Evolutionary conservation across 2,888 invertebrate species (phyloP), one percentile per base, ranked within the genome.

Genomic region (Epirrhoe alternata): DNA sequence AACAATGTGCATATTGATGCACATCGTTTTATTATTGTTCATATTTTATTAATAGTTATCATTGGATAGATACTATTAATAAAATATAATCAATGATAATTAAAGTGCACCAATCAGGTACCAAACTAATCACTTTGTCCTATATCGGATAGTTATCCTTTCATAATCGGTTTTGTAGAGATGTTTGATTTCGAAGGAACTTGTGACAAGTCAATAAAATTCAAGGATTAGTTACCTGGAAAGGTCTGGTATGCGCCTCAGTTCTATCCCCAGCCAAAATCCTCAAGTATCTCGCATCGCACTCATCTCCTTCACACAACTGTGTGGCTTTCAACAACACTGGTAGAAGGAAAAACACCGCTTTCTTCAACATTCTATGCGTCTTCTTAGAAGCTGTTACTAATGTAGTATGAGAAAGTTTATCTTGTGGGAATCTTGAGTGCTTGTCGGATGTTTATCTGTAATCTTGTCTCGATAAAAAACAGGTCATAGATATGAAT

Each of bases 181-280:
- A 24, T 24, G 24, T 24, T 24, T 24, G 24, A 24, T 24, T 24
- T 24, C 24, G 24, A 24, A 24, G 24, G 24, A 24, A 24, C 24
- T 24, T 24, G 24, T 24, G 24, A 24, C 24, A 24, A 24, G 24
- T 24, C 24, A 24, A 24, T 24, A 24, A 42, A 42, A 42, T 12
- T 10, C 5, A 33, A 33, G 33, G 5, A 42, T 42, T 8, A 6
- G 3, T 35, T 38, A 91, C 92, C 84, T 92, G 92, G 75, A 87
- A 93, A 1, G 92, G 92, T 60, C 92, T 84, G 0, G 86, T 82
- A 60, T 88, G 83, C 10, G 80, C 79, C 64, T 87, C 85, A 10
- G 82, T 78, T 3, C 77, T 81, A 0, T 76, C 83, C 0, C 90
- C 92, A 0, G 83, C 87, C 0, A 72, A 73, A 58, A 92, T 86